phyloP scores from a whole-genome alignment of 2,888 invertebrate species.

The Lutraria lutraria region DNA sequence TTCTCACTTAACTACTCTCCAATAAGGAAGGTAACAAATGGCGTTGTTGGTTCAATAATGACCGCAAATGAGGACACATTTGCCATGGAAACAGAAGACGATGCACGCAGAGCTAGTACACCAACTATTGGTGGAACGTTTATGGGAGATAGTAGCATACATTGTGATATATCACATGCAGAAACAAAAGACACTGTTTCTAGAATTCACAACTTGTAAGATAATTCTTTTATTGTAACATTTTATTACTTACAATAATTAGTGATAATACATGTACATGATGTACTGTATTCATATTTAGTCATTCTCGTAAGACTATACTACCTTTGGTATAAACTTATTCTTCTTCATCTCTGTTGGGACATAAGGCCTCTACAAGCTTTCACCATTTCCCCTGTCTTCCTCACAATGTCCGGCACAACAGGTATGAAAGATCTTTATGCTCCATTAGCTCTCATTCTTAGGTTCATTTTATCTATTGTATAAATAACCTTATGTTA shows the following conservation, averaged over 20 bases:
- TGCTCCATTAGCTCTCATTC: neutral
- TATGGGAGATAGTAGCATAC: conserved; percentile 32
- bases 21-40: conserved; percentile 50
- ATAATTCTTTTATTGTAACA: neutral
- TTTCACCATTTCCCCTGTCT: too few species aligned
- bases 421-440: neutral
- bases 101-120: conserved; percentile 66
- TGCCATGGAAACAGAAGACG: conserved; percentile 67
- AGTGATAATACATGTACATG: too few species aligned
- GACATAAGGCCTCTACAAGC: too few species aligned
- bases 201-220: conserved; percentile 64
- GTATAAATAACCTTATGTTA: too few species aligned
- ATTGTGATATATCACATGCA: conserved; percentile 45
- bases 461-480: neutral
- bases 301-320: neutral
- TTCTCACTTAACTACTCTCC: conserved; percentile 64
- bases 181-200: conserved; percentile 54
- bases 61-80: conserved; percentile 73
- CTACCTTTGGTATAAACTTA: neutral
- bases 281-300: neutral
- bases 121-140: conserved; percentile 50
- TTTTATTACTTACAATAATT: neutral
- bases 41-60: conserved; percentile 54
- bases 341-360: too few species aligned
- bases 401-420: too few species aligned